These are phyloP conservation scores for Rhorus exstirpatorius DNA, from an alignment of 2,888 invertebrate species.

Conservation along the genomic window DNA sequence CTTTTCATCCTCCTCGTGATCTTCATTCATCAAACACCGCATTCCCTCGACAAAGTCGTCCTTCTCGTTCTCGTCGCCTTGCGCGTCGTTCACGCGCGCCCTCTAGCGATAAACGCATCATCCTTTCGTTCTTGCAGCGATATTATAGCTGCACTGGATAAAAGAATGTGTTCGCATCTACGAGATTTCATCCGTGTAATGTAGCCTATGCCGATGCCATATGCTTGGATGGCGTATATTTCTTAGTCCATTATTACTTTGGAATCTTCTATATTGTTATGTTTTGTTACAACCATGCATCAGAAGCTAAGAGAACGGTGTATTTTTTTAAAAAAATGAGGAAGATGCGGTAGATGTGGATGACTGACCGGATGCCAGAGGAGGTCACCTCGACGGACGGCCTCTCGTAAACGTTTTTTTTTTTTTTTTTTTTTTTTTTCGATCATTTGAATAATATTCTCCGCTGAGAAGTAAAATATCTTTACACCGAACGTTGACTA, in stretches of 20 bases:
- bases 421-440: background rate
- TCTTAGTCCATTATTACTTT: constrained; percentile 69
- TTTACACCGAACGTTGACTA: background rate
- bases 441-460: constrained; percentile 4
- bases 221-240: constrained; percentile 67
- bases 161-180: constrained; percentile 46
- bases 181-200: constrained; percentile 68
- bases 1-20: constrained; percentile 73
- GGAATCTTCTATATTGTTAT: constrained; percentile 58
- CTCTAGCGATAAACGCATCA: constrained; percentile 51
- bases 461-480: background rate
- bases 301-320: background rate
- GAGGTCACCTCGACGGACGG: background rate
- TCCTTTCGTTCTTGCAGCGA: constrained; percentile 28
- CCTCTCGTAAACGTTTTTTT: background rate
- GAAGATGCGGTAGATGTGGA: background rate
- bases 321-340: constrained; percentile 34
- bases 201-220: constrained; percentile 57
- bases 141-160: constrained; percentile 59
- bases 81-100: constrained; percentile 44
- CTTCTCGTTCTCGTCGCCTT: constrained; percentile 57
- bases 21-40: constrained; percentile 82
- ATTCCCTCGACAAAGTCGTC: constrained; percentile 69
- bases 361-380: background rate
- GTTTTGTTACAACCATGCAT: background rate